Evolutionary conservation across 2,888 invertebrate genomes (phyloP).

Genomic region (Patella ulyssiponensis): DNA sequence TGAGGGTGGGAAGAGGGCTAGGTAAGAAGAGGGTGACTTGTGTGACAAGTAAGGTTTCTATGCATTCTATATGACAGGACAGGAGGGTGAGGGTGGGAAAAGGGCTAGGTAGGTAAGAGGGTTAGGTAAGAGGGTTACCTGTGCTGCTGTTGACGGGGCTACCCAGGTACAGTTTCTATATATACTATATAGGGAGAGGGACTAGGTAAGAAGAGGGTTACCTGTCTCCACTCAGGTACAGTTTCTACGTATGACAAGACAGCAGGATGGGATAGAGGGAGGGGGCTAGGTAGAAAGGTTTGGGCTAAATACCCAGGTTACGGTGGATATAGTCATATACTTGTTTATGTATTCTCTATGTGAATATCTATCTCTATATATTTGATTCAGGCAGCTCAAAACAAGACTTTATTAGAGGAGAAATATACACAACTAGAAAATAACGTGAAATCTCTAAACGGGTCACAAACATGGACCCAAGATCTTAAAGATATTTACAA

Average conservation of each 20-base stretch:
- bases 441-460: constrained; percentile 12
- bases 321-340: neutral
- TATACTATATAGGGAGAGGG: too few relatives aligned
- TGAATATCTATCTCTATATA: neutral
- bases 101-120: too few relatives aligned
- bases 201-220: constrained; percentile 60
- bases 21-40: constrained; percentile 61
- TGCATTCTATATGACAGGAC: too few relatives aligned
- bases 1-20: constrained; percentile 22
- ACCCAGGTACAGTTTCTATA: too few relatives aligned
- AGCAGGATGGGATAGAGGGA: too few relatives aligned
- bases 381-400: constrained; percentile 27
- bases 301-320: neutral
- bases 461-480: constrained; percentile 18
- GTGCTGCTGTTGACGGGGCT: constrained; percentile 62
- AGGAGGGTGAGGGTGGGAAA: too few relatives aligned
- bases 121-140: constrained; percentile 18
- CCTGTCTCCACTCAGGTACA: constrained; percentile 54
- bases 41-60: too few relatives aligned
- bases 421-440: constrained; percentile 14
- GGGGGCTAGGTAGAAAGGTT: too few relatives aligned
- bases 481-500: constrained; percentile 29
- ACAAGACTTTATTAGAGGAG: constrained; percentile 17
- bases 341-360: neutral
- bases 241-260: too few relatives aligned